These are phyloP conservation scores for Zosterops pallidus DNA, from an alignment of 2,113 vertebrate species.

Conservation along the genomic window DNA sequence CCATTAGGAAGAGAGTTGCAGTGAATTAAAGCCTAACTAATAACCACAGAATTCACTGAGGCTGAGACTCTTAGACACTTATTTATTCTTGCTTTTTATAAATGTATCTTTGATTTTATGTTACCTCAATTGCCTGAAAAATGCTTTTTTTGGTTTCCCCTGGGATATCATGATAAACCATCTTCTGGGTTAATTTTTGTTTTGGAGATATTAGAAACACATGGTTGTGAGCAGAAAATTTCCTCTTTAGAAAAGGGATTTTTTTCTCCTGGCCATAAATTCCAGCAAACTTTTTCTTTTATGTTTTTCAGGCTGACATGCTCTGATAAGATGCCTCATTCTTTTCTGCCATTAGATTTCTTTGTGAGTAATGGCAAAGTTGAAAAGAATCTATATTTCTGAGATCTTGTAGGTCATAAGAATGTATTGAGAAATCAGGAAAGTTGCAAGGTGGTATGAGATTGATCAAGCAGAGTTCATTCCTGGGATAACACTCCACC, in stretches of 20 bases:
- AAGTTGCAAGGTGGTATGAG: background rate
- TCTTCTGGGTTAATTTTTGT: constrained; percentile 23
- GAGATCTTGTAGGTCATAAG: constrained; percentile 5
- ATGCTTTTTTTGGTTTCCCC: background rate
- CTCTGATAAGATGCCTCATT: background rate
- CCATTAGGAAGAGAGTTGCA: background rate
- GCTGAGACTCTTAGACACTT: background rate
- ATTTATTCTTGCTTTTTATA: background rate
- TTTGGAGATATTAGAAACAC: background rate
- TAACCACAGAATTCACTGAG: background rate
- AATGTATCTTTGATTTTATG: background rate
- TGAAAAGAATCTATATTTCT: constrained; percentile 28
- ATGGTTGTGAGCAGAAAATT: background rate
- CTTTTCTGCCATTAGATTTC: background rate
- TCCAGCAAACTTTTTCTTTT: background rate
- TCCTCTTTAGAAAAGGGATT: background rate
- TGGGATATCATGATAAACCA: background rate
- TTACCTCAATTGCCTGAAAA: background rate
- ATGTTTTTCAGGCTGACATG: background rate
- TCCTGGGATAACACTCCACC: background rate
- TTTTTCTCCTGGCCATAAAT: background rate
- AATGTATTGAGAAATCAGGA: constrained; percentile 4
- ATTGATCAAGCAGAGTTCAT: constrained; percentile 22
- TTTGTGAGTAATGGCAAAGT: background rate
- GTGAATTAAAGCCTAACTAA: background rate